phyloP scores from a whole-genome alignment of 2,113 vertebrate species.

The Steatornis caripensis region DNA sequence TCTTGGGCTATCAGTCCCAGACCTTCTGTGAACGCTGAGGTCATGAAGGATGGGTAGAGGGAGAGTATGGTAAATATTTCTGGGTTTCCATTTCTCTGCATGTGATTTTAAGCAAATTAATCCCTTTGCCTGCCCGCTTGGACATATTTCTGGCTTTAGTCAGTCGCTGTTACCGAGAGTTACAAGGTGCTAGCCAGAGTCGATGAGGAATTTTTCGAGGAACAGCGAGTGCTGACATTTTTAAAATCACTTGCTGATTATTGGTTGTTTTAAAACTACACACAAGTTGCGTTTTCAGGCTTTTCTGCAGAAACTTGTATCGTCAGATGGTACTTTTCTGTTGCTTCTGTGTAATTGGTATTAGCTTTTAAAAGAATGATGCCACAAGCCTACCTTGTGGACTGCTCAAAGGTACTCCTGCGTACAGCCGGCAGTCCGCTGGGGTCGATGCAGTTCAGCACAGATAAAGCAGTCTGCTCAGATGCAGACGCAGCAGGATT shows the following conservation, averaged over 20 bases:
- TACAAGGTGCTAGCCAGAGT: neutral
- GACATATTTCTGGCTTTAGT: neutral
- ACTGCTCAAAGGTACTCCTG: neutral
- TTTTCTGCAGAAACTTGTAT: neutral
- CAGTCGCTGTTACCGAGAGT: neutral
- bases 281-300: neutral
- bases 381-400: neutral
- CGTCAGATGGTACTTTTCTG: neutral
- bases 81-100: neutral
- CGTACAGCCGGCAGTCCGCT: rapidly evolving
- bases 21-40: neutral
- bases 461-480: neutral
- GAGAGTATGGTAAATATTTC: neutral
- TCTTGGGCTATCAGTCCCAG: neutral
- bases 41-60: neutral
- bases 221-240: neutral
- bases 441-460: neutral
- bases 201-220: neutral
- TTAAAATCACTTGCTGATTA: neutral
- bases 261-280: neutral
- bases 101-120: neutral
- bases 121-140: neutral
- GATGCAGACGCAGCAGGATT: neutral
- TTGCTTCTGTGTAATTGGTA: neutral
- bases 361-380: neutral